Base-by-base conservation (phyloP, 2,888 invertebrate genomes). In the Linnaemya vulpina region DNA sequence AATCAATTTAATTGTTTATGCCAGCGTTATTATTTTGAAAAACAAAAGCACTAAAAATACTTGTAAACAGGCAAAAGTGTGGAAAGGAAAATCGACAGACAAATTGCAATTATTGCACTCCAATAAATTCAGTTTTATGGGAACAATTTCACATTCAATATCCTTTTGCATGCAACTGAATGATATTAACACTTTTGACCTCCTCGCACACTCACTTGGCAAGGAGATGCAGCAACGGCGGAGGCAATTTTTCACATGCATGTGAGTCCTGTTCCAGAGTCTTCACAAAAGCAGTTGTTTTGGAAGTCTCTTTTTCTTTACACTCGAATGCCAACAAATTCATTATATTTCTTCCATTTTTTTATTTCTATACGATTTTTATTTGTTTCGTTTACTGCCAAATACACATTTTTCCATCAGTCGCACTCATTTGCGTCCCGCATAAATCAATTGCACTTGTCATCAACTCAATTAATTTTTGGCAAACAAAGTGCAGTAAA, bases 401-500 rank as follows among this genome's bases (percentile, higher is more conserved):
- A 67, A 73, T 51, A 63, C 60, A 62, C 71, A 84, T 74, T 83
- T 75, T 83, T 74, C 79, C 77, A 82, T 82, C 84, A 80, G 84
- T 86, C 89, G 87, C 89, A 90, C 90, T 90, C 90, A 90, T 90
- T 91, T 90, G 90, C 89, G 90, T 89, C 91, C 90, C 91, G 91
- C 91, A 91, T 92, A 91, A 91, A 91, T 91, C 91, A 91, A 91
- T 91, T 91, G 92, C 92, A 92, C 92, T 92, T 91, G 91, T 91
- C 92, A 91, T 91, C 91, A 91, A 91, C 91, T 91, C 92, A 91
- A 92, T 91, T 91, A 91, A 91, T 91, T 91, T 91, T 91, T 92
- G 92, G 92, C 92, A 91, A 92, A 91, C 91, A 91, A 91, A 88
- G 86, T 88, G 88, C 87, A 89, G 89, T 89, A 89, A 91, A 91